Conservation (phyloP, 2,113 vertebrate genomes). For the Eudyptes chrysolophus region DNA sequence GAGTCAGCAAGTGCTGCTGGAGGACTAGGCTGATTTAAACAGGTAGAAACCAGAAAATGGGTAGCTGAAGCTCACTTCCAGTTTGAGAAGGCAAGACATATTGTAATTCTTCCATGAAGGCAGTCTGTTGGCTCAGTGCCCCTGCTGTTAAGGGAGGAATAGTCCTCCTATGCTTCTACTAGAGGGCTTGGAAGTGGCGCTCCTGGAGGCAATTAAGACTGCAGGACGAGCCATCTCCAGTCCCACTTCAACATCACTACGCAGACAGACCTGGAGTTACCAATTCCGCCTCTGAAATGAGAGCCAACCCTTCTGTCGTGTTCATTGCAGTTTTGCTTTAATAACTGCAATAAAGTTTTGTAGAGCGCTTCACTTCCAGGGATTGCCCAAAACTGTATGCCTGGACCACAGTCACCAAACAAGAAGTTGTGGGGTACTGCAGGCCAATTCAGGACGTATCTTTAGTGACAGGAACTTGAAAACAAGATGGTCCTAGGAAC, state of each 20-base stretch:
- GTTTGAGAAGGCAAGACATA: background rate
- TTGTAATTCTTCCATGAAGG: accelerated
- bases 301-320: background rate
- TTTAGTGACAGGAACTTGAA: background rate
- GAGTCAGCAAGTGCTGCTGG: background rate
- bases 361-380: background rate
- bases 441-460: background rate
- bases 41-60: background rate
- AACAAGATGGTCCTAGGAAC: background rate
- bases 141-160: accelerated
- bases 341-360: background rate
- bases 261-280: background rate
- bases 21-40: background rate
- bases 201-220: background rate
- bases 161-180: background rate
- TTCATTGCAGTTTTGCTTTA: background rate
- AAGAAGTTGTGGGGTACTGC: background rate
- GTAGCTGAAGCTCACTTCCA: background rate
- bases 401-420: background rate
- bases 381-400: background rate
- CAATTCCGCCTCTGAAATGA: background rate
- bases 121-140: background rate
- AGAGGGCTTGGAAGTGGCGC: background rate
- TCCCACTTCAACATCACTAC: no score
- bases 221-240: background rate